Evolutionary conservation across 2,888 invertebrate genomes (phyloP).

Genomic region (Nomada lathburiana): DNA sequence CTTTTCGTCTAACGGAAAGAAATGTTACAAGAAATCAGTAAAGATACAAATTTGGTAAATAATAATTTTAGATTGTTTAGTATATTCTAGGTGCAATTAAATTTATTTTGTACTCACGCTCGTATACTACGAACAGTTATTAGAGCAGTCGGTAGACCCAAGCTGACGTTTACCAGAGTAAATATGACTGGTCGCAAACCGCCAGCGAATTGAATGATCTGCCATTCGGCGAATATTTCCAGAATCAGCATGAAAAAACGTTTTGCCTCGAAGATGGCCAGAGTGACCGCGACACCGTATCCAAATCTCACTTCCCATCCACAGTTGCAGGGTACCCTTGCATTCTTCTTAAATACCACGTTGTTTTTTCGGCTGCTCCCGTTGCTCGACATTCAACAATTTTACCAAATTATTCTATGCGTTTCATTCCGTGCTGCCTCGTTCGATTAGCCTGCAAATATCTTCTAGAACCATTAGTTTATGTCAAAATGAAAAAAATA

Average conservation of each 20-base stretch:
- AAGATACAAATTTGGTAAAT: neutral
- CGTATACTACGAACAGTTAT: conserved; percentile 74
- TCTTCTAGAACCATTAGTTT: conserved; percentile 27
- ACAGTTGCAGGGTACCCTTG: conserved; percentile 61
- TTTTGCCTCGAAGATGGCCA: conserved; percentile 79
- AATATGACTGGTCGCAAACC: conserved; percentile 75
- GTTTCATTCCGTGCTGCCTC: neutral
- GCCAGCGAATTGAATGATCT: conserved; percentile 78
- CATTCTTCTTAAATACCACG: conserved; percentile 40
- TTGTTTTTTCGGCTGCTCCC: conserved; percentile 32
- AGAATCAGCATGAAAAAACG: conserved; percentile 76
- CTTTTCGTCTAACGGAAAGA: conserved; percentile 64
- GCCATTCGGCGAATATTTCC: conserved; percentile 78
- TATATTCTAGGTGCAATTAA: no score
- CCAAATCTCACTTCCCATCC: conserved; percentile 75
- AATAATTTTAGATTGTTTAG: no score
- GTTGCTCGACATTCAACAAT: conserved; percentile 65
- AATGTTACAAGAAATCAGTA: neutral
- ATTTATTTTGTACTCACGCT: conserved; percentile 66
- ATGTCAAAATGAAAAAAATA: neutral
- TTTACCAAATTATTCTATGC: neutral
- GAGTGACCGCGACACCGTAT: conserved; percentile 74
- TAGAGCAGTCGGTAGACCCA: conserved; percentile 78
- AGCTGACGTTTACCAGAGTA: conserved; percentile 71
- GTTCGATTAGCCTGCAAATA: conserved; percentile 40